phyloP scores from a whole-genome alignment of 1,140 invertebrate genomes.

The Scylla paramamosain region DNA sequence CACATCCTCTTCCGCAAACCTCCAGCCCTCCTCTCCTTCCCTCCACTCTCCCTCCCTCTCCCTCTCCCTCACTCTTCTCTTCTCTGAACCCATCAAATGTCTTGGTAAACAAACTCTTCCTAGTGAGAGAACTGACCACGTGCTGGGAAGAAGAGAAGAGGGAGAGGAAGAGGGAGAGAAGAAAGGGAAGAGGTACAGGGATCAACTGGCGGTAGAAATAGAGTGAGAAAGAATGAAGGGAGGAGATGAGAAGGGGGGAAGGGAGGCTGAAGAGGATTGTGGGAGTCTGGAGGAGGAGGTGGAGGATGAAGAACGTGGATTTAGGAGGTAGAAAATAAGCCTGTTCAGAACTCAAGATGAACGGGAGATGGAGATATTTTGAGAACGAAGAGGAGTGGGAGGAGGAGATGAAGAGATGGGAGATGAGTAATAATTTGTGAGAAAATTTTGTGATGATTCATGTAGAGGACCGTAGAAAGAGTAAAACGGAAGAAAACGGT shows the following conservation, averaged over 20 bases:
- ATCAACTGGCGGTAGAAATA: too few relatives aligned
- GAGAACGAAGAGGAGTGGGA: not conserved
- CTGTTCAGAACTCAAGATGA: not conserved
- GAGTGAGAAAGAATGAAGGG: too few relatives aligned
- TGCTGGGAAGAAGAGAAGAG: not conserved
- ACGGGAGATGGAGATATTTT: not conserved
- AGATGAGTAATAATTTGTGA: constrained; percentile 6
- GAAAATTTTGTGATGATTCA: too few relatives aligned
- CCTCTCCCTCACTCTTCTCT: too few relatives aligned
- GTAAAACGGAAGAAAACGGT: too few relatives aligned
- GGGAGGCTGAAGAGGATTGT: too few relatives aligned
- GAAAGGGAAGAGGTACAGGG: not conserved
- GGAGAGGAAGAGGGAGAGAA: not conserved
- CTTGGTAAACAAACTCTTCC: constrained; percentile 6
- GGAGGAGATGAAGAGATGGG: not conserved
- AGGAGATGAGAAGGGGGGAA: too few relatives aligned
- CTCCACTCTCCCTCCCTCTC: too few relatives aligned
- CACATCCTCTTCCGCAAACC: too few relatives aligned
- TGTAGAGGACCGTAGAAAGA: too few relatives aligned
- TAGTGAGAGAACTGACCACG: not conserved
- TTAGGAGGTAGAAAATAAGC: not conserved
- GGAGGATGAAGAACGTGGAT: not conserved
- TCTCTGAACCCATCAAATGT: not conserved
- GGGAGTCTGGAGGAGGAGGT: not conserved
- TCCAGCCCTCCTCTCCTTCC: too few relatives aligned